Conservation (phyloP, 2,113 vertebrate species). For the Saguinus midas region DNA sequence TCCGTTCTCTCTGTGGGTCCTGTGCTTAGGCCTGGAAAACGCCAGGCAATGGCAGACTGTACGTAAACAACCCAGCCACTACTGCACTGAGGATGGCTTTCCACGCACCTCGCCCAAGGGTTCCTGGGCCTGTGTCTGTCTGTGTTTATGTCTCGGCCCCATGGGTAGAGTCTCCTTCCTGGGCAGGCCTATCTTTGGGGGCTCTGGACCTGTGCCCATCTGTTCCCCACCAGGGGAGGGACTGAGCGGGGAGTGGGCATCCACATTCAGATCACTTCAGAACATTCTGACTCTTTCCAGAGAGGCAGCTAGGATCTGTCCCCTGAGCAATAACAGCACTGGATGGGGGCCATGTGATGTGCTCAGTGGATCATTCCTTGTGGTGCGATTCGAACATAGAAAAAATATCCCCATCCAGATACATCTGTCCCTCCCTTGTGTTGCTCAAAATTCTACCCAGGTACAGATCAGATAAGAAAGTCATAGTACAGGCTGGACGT, state of each 20-base stretch:
- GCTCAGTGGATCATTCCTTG: not conserved
- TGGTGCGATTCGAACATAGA: not conserved
- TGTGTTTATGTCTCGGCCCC: slow-evolving; percentile 11
- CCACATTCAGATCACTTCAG: not conserved
- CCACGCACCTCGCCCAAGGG: not conserved
- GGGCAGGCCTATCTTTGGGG: not conserved
- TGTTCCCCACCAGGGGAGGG: not conserved
- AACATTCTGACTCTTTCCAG: too few relatives aligned
- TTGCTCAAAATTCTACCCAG: not conserved
- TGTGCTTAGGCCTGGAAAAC: slow-evolving; percentile 9
- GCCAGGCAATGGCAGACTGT: not conserved
- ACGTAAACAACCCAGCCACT: not conserved
- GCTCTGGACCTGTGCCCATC: not conserved
- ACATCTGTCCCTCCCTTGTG: not conserved
- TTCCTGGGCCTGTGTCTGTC: not conserved
- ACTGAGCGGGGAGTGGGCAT: not conserved
- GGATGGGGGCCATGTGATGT: accelerated
- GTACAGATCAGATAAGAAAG: not conserved
- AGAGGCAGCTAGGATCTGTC: not conserved
- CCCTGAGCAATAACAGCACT: too few relatives aligned
- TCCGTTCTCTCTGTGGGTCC: not conserved
- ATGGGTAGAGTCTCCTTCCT: not conserved
- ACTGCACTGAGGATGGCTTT: not conserved
- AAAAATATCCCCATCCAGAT: not conserved
- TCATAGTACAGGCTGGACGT: too few relatives aligned